Conservation (phyloP, 2,797 vertebrate genomes). For the Microctenopoma steveboyesi region DNA sequence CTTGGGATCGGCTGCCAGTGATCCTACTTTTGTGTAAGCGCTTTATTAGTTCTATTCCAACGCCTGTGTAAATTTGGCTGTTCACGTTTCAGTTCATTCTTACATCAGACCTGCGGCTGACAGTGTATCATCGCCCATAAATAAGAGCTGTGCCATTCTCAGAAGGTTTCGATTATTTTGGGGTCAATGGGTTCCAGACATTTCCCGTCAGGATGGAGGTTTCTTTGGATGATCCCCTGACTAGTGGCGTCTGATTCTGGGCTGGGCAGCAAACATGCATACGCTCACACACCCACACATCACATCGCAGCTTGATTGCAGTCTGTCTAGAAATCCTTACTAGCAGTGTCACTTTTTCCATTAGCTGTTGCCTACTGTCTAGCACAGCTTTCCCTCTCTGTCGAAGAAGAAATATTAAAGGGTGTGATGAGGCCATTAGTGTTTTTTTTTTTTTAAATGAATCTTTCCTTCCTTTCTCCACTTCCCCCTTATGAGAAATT, state of each 20-base stretch:
- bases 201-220: constrained; percentile 21
- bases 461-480: constrained; percentile 55
- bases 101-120: constrained; percentile 11
- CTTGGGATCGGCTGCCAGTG: too few species aligned
- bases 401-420: constrained; percentile 36
- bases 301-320: constrained; percentile 23
- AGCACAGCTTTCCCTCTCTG: background rate
- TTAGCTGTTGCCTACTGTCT: constrained; percentile 32
- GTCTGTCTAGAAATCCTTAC: constrained; percentile 35
- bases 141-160: constrained; percentile 25
- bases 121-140: constrained; percentile 34
- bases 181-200: constrained; percentile 38
- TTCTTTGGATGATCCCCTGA: constrained; percentile 15
- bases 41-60: background rate
- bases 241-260: constrained; percentile 9
- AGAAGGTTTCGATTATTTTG: constrained; percentile 40
- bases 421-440: constrained; percentile 39
- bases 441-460: constrained; percentile 47
- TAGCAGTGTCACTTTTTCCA: constrained; percentile 24
- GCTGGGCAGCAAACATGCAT: constrained; percentile 7
- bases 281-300: background rate
- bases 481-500: constrained; percentile 45
- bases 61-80: background rate
- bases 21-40: background rate
- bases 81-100: too few species aligned